phyloP scores from a whole-genome alignment of 2,888 invertebrate species.

The Lottia gigantea region DNA sequence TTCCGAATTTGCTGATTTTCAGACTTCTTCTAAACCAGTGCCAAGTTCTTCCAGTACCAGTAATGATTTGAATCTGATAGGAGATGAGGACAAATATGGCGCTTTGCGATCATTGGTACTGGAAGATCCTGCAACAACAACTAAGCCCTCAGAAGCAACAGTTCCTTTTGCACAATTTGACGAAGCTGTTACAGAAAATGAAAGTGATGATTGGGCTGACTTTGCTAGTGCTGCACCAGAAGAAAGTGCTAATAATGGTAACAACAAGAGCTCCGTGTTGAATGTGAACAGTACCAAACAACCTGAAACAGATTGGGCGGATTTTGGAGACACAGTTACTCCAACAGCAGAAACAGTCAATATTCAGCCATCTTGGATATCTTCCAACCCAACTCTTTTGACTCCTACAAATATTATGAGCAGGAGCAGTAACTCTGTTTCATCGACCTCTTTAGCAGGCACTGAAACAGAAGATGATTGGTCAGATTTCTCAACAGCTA shows the following conservation, averaged over 20 bases:
- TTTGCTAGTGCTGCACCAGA: conserved; percentile 11
- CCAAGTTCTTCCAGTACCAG: conserved; percentile 29
- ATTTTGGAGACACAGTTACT: conserved; percentile 12
- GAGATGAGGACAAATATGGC: conserved; percentile 59
- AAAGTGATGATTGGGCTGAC: neutral
- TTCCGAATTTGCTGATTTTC: conserved; percentile 28
- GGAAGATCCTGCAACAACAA: conserved; percentile 20
- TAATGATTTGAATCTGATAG: conserved; percentile 43
- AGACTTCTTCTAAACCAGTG: conserved; percentile 10
- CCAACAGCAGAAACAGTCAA: conserved; percentile 9
- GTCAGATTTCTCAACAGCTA: conserved; percentile 39
- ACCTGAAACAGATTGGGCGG: neutral
- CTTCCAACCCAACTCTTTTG: neutral
- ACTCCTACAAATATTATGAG: neutral
- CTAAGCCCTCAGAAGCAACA: conserved; percentile 16
- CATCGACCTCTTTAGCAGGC: neutral
- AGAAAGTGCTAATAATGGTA: conserved; percentile 21
- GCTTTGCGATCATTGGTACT: conserved; percentile 47
- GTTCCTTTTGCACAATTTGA: conserved; percentile 17
- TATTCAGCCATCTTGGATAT: neutral
- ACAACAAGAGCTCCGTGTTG: conserved; percentile 4
- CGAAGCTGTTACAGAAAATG: conserved; percentile 21
- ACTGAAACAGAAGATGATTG: conserved; percentile 38
- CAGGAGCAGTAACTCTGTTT: neutral
- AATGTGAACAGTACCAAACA: neutral